phyloP scores from a whole-genome alignment of 2,113 vertebrate genomes.

The Pelvicachromis taeniatus region DNA sequence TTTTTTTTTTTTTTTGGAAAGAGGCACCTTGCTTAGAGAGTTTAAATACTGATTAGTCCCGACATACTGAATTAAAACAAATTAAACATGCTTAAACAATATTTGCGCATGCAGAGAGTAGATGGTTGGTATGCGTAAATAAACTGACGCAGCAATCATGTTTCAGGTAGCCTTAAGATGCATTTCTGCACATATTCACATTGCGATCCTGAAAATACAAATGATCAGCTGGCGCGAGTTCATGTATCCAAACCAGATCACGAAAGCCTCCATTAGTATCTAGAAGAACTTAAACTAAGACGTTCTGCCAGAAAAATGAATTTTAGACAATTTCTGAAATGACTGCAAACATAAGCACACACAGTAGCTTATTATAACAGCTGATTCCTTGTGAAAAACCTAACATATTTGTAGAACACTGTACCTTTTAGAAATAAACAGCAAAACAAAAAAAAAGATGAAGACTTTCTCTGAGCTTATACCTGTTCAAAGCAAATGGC shows the following conservation, averaged over 20 bases:
- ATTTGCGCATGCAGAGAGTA: neutral
- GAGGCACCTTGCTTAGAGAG: neutral
- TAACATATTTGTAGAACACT: conserved; percentile 63
- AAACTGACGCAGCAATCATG: neutral
- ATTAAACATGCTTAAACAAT: neutral
- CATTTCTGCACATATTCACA: neutral
- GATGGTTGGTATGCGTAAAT: neutral
- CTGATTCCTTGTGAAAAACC: conserved; percentile 62
- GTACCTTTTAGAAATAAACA: conserved; percentile 70
- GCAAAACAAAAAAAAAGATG: conserved; percentile 35
- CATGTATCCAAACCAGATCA: neutral
- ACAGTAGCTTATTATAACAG: conserved; percentile 54
- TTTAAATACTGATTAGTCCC: neutral
- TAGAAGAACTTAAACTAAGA: neutral
- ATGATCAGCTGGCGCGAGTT: neutral
- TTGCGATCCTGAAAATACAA: neutral
- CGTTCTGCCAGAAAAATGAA: conserved; percentile 19
- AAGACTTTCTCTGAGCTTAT: conserved; percentile 13
- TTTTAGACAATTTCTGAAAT: neutral
- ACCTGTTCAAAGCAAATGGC: conserved; percentile 29
- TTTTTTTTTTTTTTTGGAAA: neutral
- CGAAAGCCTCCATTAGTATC: neutral
- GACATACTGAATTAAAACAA: neutral
- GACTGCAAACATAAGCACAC: conserved; percentile 51
- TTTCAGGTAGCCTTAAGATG: neutral